These are phyloP conservation scores for Oreohelix idahoensis DNA, from an alignment of 1,140 invertebrate species.

Conservation along the genomic window DNA sequence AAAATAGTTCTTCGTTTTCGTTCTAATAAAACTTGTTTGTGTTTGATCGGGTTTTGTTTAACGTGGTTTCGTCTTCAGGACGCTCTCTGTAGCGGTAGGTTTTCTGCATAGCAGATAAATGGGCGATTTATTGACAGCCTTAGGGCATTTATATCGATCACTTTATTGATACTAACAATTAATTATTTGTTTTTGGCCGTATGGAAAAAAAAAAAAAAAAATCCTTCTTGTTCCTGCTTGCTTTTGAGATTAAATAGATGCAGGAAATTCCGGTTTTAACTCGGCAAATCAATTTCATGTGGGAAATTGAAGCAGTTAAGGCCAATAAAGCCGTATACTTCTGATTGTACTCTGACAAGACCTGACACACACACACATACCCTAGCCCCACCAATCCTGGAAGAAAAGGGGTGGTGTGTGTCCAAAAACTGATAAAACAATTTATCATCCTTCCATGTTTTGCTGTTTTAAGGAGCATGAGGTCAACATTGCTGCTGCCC, in stretches of 20 bases:
- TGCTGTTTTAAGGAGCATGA: too few relatives aligned
- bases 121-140: background rate
- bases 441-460: too few relatives aligned
- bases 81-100: background rate
- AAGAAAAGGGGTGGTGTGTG: too few relatives aligned
- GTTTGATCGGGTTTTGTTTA: background rate
- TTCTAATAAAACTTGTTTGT: background rate
- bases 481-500: too few relatives aligned
- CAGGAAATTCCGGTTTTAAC: background rate
- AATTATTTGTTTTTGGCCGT: background rate
- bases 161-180: background rate
- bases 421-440: too few relatives aligned
- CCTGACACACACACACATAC: too few relatives aligned
- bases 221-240: background rate
- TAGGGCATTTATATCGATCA: too few relatives aligned
- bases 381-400: too few relatives aligned
- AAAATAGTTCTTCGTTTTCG: too few relatives aligned
- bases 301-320: too few relatives aligned
- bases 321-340: too few relatives aligned
- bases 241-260: background rate
- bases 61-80: background rate
- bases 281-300: background rate
- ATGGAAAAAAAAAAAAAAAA: background rate
- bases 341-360: too few relatives aligned
- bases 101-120: background rate